Percentiles rank a stretch among this genome's conserved stretches.
Conservation (phyloP, 2,113 vertebrate species). For the Grus americana region DNA sequence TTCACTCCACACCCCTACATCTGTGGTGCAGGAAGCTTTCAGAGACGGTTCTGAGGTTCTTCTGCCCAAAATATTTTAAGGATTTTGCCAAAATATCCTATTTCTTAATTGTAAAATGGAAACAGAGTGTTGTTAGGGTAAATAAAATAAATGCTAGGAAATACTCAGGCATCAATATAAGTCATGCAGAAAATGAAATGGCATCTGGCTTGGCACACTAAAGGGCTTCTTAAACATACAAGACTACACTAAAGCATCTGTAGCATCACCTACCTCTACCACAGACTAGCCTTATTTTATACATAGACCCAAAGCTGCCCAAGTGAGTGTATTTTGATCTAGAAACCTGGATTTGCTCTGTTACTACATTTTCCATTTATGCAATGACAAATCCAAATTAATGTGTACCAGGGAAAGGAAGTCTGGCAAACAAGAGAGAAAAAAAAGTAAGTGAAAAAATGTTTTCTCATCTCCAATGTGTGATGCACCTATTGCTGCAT, state of each 20-base stretch:
- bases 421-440: background rate
- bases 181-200: background rate
- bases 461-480: background rate
- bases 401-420: background rate
- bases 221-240: background rate
- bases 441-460: background rate
- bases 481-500: background rate
- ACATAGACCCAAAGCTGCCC: background rate
- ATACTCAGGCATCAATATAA: background rate
- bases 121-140: background rate
- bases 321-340: background rate
- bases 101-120: background rate
- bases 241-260: background rate
- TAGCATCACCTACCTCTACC: background rate
- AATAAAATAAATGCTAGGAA: slow-evolving; percentile 10
- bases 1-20: background rate
- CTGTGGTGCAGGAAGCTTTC: background rate
- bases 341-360: background rate
- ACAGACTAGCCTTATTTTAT: background rate
- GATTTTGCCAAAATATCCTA: background rate
- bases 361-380: background rate
- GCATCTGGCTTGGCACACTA: background rate
- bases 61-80: background rate
- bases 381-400: background rate
- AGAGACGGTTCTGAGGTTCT: background rate